Evolutionary conservation across 2,113 vertebrate species (phyloP), one percentile per base, ranked within the genome.

Genomic region (Hippocampus mohnikei): DNA sequence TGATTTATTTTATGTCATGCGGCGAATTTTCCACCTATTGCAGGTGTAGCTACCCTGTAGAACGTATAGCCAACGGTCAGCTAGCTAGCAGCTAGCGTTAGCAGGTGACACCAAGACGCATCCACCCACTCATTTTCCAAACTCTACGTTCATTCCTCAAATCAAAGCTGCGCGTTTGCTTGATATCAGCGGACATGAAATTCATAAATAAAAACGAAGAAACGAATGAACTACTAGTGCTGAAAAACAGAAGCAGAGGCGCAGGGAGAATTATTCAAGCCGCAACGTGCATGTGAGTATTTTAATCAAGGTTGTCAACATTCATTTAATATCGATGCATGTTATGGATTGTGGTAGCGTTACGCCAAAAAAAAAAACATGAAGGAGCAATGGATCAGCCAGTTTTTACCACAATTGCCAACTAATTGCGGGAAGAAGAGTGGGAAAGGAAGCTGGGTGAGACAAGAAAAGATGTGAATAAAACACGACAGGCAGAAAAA

Each of bases 251-350:
- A 40, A 33, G 7, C 16, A 62, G 50, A 55, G 25, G 48, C 20
- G 41, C 16, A 44, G 41, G 23, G 33, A 37, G 62, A 71, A 65
- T 62, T 50, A 62, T 58, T 3, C 8, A 52, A 46, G 67, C 33
- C 33, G 5, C 33, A 33, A 33, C 33, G 33, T 10, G 59, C 33
- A 29, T 20, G 20, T 42, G 53, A 29, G 62, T 76, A 71, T 20
- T 79, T 89, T 76, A 68, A 78, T 85, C 77, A 80, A 64, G 78
- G 33, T 73, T 83, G 77, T 86, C 84, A 77, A 66, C 70, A 75
- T 85, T 27, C 71, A 89, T 91, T 82, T 88, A 90, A 88, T 87
- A 91, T 88, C 67, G 71, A 91, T 85, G 68, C 66, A n/a, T 25
- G 12, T 64, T 64, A 81, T 68, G 79, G 63, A 70, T 40, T 23